These are phyloP conservation scores for Threskiornis aethiopicus DNA, from an alignment of 2,797 vertebrate genomes.

Conservation along the genomic window DNA sequence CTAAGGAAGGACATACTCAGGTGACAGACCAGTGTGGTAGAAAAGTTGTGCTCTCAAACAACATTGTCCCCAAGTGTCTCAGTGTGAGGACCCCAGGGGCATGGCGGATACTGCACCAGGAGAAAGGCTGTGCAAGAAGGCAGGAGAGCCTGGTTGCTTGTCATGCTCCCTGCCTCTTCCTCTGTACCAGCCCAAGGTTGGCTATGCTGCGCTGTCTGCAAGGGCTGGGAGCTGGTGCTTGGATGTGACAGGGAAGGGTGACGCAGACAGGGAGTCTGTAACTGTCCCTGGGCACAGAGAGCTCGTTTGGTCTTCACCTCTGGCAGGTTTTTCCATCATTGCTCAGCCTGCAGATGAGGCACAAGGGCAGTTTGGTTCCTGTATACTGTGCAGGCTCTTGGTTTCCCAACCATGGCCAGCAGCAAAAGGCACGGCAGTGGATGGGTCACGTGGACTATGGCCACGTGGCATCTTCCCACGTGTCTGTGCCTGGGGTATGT, in stretches of 20 bases:
- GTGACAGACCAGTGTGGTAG: background rate
- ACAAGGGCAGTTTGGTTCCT: background rate
- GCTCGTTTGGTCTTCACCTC: background rate
- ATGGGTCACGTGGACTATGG: rapidly evolving
- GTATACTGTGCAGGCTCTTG: background rate
- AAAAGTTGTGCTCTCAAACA: background rate
- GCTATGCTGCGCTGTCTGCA: background rate
- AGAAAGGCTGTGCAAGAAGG: background rate
- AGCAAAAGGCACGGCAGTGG: background rate
- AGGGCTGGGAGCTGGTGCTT: background rate
- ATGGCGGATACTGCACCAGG: background rate
- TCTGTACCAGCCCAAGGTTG: background rate
- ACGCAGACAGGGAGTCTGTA: background rate
- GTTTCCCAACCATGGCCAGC: background rate
- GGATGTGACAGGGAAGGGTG: background rate
- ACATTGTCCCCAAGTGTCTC: background rate
- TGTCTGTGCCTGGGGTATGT: background rate
- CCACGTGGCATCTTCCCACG: background rate
- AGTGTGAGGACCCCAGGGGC: background rate
- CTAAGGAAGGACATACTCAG: background rate
- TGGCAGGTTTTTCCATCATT: background rate
- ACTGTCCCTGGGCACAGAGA: background rate
- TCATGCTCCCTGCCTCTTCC: background rate
- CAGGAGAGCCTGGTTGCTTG: background rate
- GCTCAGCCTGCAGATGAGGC: background rate